Evolutionary conservation across 2,113 vertebrate genomes (phyloP).

Genomic region (Sinocyclocheilus anophthalmus): DNA sequence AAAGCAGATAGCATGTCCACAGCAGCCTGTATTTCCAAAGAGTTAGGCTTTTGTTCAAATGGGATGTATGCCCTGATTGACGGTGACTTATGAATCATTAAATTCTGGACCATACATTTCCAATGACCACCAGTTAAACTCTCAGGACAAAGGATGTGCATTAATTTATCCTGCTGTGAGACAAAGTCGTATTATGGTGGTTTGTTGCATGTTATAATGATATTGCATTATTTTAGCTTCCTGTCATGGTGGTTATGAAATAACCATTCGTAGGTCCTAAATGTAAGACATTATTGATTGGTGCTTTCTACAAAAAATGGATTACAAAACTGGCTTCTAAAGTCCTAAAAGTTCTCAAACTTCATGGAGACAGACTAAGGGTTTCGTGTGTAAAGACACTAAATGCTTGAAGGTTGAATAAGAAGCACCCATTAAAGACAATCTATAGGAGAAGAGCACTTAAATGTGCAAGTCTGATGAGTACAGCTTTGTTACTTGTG

Average conservation of each 20-base stretch:
- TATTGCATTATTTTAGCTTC: background rate
- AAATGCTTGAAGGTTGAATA: constrained; percentile 43
- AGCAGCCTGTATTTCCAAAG: background rate
- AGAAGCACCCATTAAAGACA: constrained; percentile 37
- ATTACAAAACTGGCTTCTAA: background rate
- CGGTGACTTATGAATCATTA: constrained; percentile 8
- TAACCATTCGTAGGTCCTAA: background rate
- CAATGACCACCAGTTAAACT: constrained; percentile 28
- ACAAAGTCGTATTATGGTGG: constrained; percentile 7
- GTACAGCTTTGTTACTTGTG: constrained; percentile 40
- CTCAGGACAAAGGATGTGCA: background rate
- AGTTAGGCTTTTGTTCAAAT: constrained; percentile 23
- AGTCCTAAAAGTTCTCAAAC: background rate
- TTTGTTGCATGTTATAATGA: background rate
- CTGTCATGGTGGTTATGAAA: background rate
- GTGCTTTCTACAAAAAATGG: background rate
- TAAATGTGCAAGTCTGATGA: constrained; percentile 35
- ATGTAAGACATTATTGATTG: background rate
- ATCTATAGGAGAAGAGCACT: constrained; percentile 36
- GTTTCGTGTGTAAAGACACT: constrained; percentile 18
- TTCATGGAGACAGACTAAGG: background rate
- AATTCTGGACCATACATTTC: constrained; percentile 2
- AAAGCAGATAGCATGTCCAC: constrained; percentile 8
- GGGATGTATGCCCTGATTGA: background rate
- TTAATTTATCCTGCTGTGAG: background rate